phyloP scores from a whole-genome alignment of 2,888 invertebrate genomes.

The Nemotelus pantherinus region DNA sequence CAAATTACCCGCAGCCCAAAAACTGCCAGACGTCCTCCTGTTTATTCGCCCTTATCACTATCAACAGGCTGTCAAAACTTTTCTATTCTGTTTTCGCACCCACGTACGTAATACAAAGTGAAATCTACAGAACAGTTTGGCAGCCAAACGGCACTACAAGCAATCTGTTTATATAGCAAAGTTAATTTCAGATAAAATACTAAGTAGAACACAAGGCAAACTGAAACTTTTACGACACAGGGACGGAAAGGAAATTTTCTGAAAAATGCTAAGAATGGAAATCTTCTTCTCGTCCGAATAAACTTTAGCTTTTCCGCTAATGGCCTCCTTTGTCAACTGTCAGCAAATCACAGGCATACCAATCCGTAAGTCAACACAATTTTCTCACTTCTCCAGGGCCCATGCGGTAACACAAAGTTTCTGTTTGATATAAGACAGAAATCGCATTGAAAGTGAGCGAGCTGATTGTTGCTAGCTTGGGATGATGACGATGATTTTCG shows the following conservation, averaged over 20 bases:
- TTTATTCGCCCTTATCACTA: background rate
- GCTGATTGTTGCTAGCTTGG: conserved; percentile 19
- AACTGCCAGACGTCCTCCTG: background rate
- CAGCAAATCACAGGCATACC: conserved; percentile 49
- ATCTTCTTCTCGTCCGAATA: conserved; percentile 11
- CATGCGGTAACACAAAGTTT: conserved; percentile 36
- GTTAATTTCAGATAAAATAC: conserved; percentile 40
- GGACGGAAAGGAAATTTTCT: background rate
- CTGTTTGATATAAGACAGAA: conserved; percentile 37
- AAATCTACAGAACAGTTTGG: background rate
- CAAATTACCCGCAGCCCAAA: conserved; percentile 5
- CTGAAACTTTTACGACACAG: conserved; percentile 2
- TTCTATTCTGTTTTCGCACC: background rate
- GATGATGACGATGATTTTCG: conserved; percentile 30
- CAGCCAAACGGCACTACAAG: background rate
- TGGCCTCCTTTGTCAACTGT: conserved; percentile 55
- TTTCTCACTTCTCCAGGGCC: conserved; percentile 14
- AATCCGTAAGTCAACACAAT: conserved; percentile 43
- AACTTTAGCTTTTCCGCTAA: conserved; percentile 49
- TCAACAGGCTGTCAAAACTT: conserved; percentile 38
- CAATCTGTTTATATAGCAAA: conserved; percentile 8
- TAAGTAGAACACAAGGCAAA: background rate
- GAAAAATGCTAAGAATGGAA: conserved; percentile 1
- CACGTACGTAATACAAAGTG: background rate
- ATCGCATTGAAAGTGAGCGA: conserved; percentile 43